phyloP scores from a whole-genome alignment of 2,797 vertebrate species.

The Phrynocephalus guinanensis region DNA sequence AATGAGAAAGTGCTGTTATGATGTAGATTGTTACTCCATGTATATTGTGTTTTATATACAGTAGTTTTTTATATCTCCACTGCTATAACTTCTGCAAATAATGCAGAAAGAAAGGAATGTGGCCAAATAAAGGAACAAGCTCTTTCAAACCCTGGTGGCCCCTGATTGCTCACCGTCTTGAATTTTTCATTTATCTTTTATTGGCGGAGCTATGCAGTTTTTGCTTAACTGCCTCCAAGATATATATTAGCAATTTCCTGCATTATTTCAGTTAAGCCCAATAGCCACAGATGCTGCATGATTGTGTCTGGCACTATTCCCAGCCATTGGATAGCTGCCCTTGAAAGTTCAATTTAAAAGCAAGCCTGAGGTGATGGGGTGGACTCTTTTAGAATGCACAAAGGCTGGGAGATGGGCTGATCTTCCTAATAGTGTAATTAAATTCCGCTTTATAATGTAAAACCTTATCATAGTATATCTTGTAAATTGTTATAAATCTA shows the following conservation, averaged over 20 bases:
- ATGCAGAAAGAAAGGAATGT: not conserved
- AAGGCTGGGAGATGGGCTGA: slow-evolving; percentile 18
- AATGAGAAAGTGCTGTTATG: not conserved
- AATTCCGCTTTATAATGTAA: slow-evolving; percentile 29
- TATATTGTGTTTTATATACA: not conserved
- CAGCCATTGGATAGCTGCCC: not conserved
- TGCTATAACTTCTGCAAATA: not conserved
- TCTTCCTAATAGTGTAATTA: not conserved
- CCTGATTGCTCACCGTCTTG: not conserved
- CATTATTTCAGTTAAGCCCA: not conserved
- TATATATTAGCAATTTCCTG: not conserved
- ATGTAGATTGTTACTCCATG: not conserved
- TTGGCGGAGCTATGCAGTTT: not conserved
- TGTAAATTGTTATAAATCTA: too few species aligned
- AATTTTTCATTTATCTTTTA: not conserved
- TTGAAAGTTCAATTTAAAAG: slow-evolving; percentile 35
- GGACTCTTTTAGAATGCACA: not conserved
- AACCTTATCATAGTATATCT: not conserved
- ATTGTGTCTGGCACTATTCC: slow-evolving; percentile 2
- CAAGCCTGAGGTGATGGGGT: not conserved
- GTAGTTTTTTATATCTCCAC: not conserved
- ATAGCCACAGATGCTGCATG: not conserved
- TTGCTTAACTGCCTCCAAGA: not conserved
- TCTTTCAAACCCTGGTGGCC: not conserved
- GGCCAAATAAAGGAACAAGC: not conserved